Evolutionary conservation across 2,888 invertebrate species (phyloP).

Genomic region (Acronicta aceris): DNA sequence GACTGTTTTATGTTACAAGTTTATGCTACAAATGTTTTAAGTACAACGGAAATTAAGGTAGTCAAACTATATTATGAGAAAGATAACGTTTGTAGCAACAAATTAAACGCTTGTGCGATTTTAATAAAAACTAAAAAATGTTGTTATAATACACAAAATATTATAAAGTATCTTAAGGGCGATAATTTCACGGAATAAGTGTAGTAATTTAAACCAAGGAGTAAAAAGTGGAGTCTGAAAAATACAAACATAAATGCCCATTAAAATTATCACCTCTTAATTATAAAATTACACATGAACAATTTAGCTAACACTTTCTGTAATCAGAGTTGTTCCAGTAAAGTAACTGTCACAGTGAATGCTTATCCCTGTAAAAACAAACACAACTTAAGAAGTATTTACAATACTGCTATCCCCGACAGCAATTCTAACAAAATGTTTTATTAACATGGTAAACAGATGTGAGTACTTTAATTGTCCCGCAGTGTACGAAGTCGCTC

Average conservation of each 20-base stretch:
- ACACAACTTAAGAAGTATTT: conserved; percentile 17
- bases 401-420: conserved; percentile 17
- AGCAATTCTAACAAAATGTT: conserved; percentile 36
- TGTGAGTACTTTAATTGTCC: conserved; percentile 19
- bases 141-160: no score
- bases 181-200: no score
- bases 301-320: no score
- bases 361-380: not conserved
- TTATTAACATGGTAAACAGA: conserved; percentile 35
- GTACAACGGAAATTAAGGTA: conserved; percentile 31
- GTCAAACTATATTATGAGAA: conserved; percentile 4
- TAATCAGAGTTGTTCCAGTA: no score
- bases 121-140: no score
- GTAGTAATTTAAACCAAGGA: no score
- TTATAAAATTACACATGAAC: no score
- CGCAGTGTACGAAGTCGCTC: conserved; percentile 27
- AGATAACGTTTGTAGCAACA: not conserved
- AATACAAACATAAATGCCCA: no score
- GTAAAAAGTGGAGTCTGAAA: no score
- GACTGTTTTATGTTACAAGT: not conserved
- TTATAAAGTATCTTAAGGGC: no score
- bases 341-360: no score
- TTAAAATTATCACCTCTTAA: no score
- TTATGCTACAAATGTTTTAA: conserved; percentile 13
- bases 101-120: not conserved